Percentiles rank a stretch among this genome's conserved stretches.
phyloP scores from a whole-genome alignment of 2,113 vertebrate genomes.

The Heterocephalus glaber region DNA sequence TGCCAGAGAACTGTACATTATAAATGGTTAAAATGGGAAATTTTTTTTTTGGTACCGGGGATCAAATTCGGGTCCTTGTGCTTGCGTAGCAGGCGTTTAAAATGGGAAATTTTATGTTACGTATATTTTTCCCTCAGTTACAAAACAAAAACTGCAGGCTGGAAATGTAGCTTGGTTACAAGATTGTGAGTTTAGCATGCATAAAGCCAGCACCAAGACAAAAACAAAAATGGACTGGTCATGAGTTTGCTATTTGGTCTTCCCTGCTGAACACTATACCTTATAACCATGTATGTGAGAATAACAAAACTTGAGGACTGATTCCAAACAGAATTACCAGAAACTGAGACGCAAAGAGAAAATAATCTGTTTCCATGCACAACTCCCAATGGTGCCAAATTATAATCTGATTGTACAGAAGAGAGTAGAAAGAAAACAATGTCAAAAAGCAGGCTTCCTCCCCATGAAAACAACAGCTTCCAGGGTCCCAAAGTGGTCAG shows the following conservation, averaged over 20 bases:
- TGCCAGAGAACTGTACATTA: background rate
- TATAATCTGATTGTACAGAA: slow-evolving; percentile 13
- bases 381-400: background rate
- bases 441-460: background rate
- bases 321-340: slow-evolving; percentile 35
- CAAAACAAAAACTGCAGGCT: background rate
- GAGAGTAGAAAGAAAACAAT: slow-evolving; percentile 24
- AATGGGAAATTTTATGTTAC: background rate
- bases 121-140: background rate
- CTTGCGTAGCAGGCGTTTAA: no score
- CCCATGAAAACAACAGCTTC: background rate
- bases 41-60: no score
- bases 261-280: background rate
- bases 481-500: background rate
- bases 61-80: no score
- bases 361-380: background rate
- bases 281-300: background rate
- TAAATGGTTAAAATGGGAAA: background rate
- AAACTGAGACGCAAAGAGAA: background rate
- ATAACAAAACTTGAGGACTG: background rate
- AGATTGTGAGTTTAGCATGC: background rate
- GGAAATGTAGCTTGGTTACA: background rate
- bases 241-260: background rate
- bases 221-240: background rate
- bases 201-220: background rate